These are phyloP conservation scores for Peucedramus taeniatus DNA, from an alignment of 2,113 vertebrate genomes.

Conservation along the genomic window DNA sequence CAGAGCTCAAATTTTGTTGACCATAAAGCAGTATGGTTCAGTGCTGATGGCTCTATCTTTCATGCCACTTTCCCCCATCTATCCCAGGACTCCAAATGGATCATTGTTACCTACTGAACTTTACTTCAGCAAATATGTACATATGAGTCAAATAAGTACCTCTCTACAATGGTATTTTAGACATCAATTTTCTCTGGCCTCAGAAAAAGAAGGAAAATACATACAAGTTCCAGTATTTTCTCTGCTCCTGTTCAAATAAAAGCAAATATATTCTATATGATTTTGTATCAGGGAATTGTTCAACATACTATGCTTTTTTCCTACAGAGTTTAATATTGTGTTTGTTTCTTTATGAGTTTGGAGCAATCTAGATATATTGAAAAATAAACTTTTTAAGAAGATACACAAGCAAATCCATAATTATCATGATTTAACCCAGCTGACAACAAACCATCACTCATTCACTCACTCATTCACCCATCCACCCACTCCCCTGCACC, in stretches of 20 bases:
- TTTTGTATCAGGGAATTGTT: neutral
- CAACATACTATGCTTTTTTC: neutral
- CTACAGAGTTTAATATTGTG: neutral
- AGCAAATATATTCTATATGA: neutral
- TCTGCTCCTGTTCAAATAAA: neutral
- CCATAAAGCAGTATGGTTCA: neutral
- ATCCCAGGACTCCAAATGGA: neutral
- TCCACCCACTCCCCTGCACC: neutral
- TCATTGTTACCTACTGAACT: neutral
- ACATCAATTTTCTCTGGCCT: neutral
- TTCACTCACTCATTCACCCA: neutral
- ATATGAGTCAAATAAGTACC: neutral
- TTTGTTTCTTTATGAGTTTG: neutral
- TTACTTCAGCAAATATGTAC: neutral
- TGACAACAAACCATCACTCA: neutral
- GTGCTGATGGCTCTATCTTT: neutral
- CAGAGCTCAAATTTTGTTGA: neutral
- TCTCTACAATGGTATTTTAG: neutral
- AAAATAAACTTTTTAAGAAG: neutral
- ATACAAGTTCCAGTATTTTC: neutral
- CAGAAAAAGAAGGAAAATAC: neutral
- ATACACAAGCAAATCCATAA: neutral
- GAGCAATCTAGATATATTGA: neutral
- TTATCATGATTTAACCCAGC: neutral
- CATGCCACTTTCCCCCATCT: accelerated